A percentile compares a stretch with the other conserved stretches of the same genome.
phyloP scores from a whole-genome alignment of 2,888 invertebrate genomes.

The Neocrepidodera transversa region DNA sequence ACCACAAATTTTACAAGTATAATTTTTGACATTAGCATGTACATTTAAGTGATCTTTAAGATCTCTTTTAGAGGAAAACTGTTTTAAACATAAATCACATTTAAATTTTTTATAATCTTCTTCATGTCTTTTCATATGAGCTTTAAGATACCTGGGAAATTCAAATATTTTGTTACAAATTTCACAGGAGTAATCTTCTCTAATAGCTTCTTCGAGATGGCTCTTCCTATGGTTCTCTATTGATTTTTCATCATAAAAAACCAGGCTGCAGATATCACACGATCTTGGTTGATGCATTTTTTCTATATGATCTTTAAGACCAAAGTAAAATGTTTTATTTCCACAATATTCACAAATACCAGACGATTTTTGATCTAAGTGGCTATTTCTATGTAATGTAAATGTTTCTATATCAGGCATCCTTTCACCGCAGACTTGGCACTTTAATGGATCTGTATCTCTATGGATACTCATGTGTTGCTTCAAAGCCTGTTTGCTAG shows the following conservation, averaged over 20 bases:
- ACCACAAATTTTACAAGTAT: slow-evolving; percentile 39
- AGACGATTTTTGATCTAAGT: slow-evolving; percentile 38
- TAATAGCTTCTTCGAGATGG: slow-evolving; percentile 34
- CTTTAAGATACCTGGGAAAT: slow-evolving; percentile 39
- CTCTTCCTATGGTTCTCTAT: slow-evolving; percentile 41
- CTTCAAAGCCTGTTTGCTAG: slow-evolving; percentile 39
- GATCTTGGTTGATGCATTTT: slow-evolving; percentile 38
- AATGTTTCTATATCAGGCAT: slow-evolving; percentile 29
- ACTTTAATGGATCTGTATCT: slow-evolving; percentile 36
- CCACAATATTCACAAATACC: slow-evolving; percentile 42
- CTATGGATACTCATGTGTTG: slow-evolving; percentile 40
- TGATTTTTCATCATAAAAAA: slow-evolving; percentile 42
- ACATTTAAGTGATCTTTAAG: slow-evolving; percentile 40
- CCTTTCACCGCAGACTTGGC: slow-evolving; percentile 37
- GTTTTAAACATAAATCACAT: slow-evolving; percentile 39
- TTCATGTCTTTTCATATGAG: slow-evolving; percentile 41
- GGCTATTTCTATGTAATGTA: slow-evolving; percentile 34
- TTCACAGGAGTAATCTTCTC: slow-evolving; percentile 34
- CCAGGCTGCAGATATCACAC: slow-evolving; percentile 39
- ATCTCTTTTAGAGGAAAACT: slow-evolving; percentile 40
- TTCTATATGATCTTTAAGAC: slow-evolving; percentile 40
- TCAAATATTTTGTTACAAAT: slow-evolving; percentile 40
- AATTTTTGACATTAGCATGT: slow-evolving; percentile 40
- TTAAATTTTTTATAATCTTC: slow-evolving; percentile 42
- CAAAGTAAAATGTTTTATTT: slow-evolving; percentile 42